Evolutionary conservation across 1,140 invertebrate species (phyloP), one percentile per base, ranked within the genome.

Genomic region (Nephotettix cincticeps): DNA sequence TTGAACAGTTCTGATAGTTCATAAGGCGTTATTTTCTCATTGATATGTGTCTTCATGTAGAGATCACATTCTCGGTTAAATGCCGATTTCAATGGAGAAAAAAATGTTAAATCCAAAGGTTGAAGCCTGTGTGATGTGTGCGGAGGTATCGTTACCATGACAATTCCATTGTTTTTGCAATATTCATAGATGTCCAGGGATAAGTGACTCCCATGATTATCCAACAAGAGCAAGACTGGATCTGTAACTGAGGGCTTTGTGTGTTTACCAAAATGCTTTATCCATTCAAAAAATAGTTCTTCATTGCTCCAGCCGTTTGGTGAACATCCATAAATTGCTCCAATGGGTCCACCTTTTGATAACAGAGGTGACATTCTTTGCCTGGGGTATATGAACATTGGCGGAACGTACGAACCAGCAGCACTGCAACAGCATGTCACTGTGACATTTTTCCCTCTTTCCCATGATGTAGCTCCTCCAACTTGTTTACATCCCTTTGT

Each of bases 91-190:
- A 63, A 30, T 14, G 58, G 58, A 25, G 4, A 19, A 63, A 13
- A 63, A 63, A 56, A 63, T 54, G 76, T 9, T 9, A 63, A 6
- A 63, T 63, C 58, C 19, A 81, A 71, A 6, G 79, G 80, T 69
- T 82, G 80, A n/a, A 81, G 68, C 67, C 73, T 75, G 69, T 82
- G 78, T 45, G 79, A 77, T 25, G 75, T 77, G 74, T 82, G 79
- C 6, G 79, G 79, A 58, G 77, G 76, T 70, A 81, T 74, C 14
- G 80, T 76, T 43, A 81, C 71, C 71, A 82, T 71, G 56, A 73
- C 69, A 40, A 78, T 73, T 36, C 72, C 43, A 56, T 74, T 71
- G 51, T 71, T 21, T 73, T 75, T 77, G 67, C 76, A 78, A 71
- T 77, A 75, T 68, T 77, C 73, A 75, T 74, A 78, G 70, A 71